Conservation (phyloP, 1,140 invertebrate genomes). For the Drosophila sulfurigaster region DNA sequence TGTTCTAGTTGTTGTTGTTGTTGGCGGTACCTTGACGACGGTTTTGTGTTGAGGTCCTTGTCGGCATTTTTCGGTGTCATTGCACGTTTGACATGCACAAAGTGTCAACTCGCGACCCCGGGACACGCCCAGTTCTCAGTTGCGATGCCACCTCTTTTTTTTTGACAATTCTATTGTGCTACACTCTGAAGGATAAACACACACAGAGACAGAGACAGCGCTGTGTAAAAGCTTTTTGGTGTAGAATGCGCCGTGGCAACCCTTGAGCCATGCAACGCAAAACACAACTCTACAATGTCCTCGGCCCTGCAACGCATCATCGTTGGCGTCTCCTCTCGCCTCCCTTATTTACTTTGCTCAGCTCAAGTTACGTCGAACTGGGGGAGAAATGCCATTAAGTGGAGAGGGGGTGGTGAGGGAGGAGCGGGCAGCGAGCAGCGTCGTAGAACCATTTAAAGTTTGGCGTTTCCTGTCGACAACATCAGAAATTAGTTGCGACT, state of each 20-base stretch:
- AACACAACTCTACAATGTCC: background rate
- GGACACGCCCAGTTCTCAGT: conserved; percentile 47
- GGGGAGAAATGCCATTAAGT: too few species aligned
- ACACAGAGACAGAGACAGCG: conserved; percentile 5
- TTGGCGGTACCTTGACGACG: conserved; percentile 62
- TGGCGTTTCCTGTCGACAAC: conserved; percentile 43
- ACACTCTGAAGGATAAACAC: conserved; percentile 23
- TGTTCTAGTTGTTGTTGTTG: conserved; percentile 27
- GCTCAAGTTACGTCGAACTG: conserved; percentile 23
- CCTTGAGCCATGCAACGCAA: conserved; percentile 40
- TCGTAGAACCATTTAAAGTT: conserved; percentile 61
- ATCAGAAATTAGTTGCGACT: conserved; percentile 42
- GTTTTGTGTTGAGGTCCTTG: conserved; percentile 29
- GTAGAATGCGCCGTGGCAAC: conserved; percentile 56
- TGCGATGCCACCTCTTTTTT: conserved; percentile 7
- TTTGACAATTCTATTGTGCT: conserved; percentile 48
- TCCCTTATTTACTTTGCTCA: background rate
- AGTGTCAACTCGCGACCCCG: conserved; percentile 65
- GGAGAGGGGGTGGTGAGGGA: background rate
- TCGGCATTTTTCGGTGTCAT: conserved; percentile 55
- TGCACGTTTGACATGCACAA: conserved; percentile 69
- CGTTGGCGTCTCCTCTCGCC: background rate
- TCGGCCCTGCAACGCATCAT: background rate
- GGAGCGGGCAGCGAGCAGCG: too few species aligned
- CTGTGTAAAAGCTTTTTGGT: conserved; percentile 68